Evolutionary conservation across 2,888 invertebrate species (phyloP).

Genomic region (Serripes groenlandicus): DNA sequence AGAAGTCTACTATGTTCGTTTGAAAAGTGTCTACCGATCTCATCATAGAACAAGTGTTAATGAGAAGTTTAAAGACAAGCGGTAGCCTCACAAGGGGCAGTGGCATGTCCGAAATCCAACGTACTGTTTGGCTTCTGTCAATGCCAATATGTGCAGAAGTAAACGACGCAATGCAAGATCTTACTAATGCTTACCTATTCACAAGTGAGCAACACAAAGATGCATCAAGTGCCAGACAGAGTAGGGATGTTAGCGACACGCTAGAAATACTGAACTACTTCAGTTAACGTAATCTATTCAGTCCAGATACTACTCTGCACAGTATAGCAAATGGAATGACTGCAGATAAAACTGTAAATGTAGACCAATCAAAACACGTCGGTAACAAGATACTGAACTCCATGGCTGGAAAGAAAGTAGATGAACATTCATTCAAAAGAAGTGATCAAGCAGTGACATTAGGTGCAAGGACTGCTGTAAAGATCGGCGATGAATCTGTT

Average conservation of each 20-base stretch:
- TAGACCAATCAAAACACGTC: background rate
- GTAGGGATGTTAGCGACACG: conserved; percentile 38
- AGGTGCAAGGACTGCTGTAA: background rate
- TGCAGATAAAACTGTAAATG: background rate
- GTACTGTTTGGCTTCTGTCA: conserved; percentile 47
- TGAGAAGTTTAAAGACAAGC: conserved; percentile 68
- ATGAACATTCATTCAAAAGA: background rate
- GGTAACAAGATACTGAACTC: background rate
- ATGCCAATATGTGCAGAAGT: conserved; percentile 36
- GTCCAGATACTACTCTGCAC: background rate
- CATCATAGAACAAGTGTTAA: conserved; percentile 56
- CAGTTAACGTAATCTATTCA: background rate
- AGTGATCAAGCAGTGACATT: background rate
- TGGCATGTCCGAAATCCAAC: conserved; percentile 59
- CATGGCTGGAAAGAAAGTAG: background rate
- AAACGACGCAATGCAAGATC: conserved; percentile 56
- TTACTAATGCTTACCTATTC: conserved; percentile 27
- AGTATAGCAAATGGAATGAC: conserved; percentile 6
- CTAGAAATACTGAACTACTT: conserved; percentile 44
- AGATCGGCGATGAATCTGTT: background rate
- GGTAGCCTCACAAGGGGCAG: conserved; percentile 69
- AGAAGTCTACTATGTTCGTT: too few relatives aligned
- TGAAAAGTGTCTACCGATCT: conserved; percentile 50
- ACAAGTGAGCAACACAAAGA: conserved; percentile 62
- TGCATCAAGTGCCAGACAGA: conserved; percentile 27